Conservation (phyloP, 2,888 invertebrate species). For the Ormyrus nitidulus region DNA sequence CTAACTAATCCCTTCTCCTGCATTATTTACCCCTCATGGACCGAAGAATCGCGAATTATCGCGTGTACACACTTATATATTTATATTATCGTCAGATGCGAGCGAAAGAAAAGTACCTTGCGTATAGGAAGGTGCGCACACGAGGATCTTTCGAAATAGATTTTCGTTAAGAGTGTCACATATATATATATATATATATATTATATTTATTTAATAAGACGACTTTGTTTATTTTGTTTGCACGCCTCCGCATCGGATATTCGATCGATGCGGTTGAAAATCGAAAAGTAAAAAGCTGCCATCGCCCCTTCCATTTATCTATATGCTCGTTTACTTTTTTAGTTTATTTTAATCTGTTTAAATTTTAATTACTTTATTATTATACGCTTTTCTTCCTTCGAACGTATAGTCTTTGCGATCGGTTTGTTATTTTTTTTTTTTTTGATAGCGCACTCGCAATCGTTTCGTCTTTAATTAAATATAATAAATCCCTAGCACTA, state of each 20-base stretch:
- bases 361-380: background rate
- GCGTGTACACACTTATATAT: conserved; percentile 10
- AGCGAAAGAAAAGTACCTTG: conserved; percentile 15
- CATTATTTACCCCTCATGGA: conserved; percentile 5
- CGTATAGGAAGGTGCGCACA: conserved; percentile 8
- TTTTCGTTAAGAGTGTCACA: conserved; percentile 53
- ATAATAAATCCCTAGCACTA: conserved; percentile 10
- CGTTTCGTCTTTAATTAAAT: conserved; percentile 1
- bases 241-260: conserved; percentile 27
- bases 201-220: background rate
- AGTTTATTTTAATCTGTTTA: conserved; percentile 1
- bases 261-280: conserved; percentile 15
- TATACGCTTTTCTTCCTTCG: background rate
- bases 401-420: background rate
- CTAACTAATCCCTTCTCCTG: background rate
- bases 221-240: conserved; percentile 14
- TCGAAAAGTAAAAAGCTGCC: conserved; percentile 45
- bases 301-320: conserved; percentile 17
- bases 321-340: conserved; percentile 1
- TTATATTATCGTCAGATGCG: background rate
- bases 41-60: conserved; percentile 39
- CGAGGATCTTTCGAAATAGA: background rate
- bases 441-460: conserved; percentile 23
- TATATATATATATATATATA: background rate
- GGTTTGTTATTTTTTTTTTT: background rate